Percentiles rank a stretch among this genome's conserved stretches.
Evolutionary conservation across 2,113 vertebrate species (phyloP).

Genomic region (Muntiacus reevesi): DNA sequence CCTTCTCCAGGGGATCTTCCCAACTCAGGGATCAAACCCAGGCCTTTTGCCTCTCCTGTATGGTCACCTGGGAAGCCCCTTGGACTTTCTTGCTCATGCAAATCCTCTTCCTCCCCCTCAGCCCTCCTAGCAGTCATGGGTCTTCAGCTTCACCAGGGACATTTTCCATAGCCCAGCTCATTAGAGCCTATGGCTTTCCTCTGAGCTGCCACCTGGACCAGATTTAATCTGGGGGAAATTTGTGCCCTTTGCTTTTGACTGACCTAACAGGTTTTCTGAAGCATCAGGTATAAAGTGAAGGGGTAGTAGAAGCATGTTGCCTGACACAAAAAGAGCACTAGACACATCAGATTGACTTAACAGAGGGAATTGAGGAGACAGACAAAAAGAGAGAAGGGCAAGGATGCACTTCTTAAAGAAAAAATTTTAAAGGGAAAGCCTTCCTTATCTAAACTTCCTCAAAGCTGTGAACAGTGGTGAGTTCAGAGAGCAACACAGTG

Average conservation of each 20-base stretch:
- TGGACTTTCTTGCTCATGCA: not conserved
- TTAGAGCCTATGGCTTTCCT: not conserved
- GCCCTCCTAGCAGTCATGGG: not conserved
- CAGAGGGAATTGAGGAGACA: not conserved
- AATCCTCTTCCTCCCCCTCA: not conserved
- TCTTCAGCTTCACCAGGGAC: not conserved
- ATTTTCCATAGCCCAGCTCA: not conserved
- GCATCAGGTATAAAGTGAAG: not conserved
- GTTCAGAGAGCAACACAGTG: not conserved
- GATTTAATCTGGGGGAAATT: not conserved
- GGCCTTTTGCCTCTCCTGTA: not conserved
- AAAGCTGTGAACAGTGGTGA: not conserved
- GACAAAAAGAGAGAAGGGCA: not conserved
- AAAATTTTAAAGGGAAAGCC: not conserved
- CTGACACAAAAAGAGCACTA: not conserved
- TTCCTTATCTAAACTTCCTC: not conserved
- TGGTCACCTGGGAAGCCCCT: not conserved
- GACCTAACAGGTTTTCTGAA: not conserved
- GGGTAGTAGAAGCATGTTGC: not conserved
- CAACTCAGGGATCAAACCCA: not conserved
- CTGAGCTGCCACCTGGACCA: not conserved
- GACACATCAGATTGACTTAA: not conserved
- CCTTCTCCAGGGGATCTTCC: not conserved
- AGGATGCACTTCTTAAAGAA: not conserved
- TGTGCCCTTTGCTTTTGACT: not conserved